phyloP scores from a whole-genome alignment of 1,140 invertebrate genomes.

The Drosophila persimilis region DNA sequence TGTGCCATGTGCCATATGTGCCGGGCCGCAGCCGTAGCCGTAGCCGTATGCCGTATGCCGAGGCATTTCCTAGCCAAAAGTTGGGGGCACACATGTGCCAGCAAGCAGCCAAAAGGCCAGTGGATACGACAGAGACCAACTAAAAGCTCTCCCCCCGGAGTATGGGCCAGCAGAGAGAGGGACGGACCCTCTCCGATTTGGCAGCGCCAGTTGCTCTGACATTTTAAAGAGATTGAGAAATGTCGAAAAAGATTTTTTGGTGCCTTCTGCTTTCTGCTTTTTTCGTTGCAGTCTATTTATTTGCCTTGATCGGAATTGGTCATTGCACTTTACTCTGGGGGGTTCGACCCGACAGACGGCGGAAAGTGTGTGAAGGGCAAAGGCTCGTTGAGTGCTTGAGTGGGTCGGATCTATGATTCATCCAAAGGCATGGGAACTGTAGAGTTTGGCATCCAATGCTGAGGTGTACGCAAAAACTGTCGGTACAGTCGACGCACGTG shows the following conservation, averaged over 20 bases:
- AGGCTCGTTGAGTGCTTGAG: constrained; percentile 16
- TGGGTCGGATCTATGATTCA: constrained; percentile 24
- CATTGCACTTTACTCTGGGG: constrained; percentile 29
- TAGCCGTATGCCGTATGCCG: constrained; percentile 3
- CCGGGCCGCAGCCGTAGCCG: no score
- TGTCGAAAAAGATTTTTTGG: constrained; percentile 24
- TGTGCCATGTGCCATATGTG: constrained; percentile 36
- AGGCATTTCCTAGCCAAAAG: constrained; percentile 39
- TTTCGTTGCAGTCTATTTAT: constrained; percentile 2
- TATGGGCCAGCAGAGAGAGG: constrained; percentile 11
- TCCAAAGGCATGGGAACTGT: not conserved
- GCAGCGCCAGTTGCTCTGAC: constrained; percentile 27
- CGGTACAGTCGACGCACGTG: no score
- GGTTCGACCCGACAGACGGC: not conserved
- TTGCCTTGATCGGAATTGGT: constrained; percentile 41
- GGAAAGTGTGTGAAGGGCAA: constrained; percentile 49
- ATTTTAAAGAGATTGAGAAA: constrained; percentile 49
- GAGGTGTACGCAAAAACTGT: no score
- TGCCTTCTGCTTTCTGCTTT: constrained; percentile 11
- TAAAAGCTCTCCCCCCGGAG: constrained; percentile 19
- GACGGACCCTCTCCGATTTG: constrained; percentile 30
- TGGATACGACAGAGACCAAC: constrained; percentile 6
- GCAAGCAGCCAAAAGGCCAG: constrained; percentile 21
- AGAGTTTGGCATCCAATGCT: not conserved
- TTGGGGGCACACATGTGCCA: constrained; percentile 32